Percentiles rank a stretch among this genome's conserved stretches.
Evolutionary conservation across 2,797 vertebrate species (phyloP).

Genomic region (Poeciliopsis infans): DNA sequence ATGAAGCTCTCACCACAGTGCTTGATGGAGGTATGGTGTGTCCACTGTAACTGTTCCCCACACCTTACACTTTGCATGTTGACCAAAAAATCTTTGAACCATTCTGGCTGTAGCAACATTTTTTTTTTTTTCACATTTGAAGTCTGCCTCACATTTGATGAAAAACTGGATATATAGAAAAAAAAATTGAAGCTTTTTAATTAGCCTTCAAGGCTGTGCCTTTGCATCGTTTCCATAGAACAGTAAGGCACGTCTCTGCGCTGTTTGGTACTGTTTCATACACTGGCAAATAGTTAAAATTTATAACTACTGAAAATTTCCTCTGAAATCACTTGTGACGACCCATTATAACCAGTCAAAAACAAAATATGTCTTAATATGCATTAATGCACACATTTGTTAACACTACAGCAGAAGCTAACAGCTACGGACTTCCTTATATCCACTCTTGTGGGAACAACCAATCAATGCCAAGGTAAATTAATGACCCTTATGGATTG

Average conservation of each 20-base stretch:
- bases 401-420: not conserved
- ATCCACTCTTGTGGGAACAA: not conserved
- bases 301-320: too few relatives aligned
- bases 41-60: not conserved
- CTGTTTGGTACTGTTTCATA: too few relatives aligned
- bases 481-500: not conserved
- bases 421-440: not conserved
- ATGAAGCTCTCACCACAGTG: not conserved
- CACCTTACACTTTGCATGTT: not conserved
- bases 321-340: too few relatives aligned
- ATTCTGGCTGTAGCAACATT: not conserved
- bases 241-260: too few relatives aligned
- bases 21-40: not conserved
- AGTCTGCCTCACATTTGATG: not conserved
- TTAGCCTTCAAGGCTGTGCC: too few relatives aligned
- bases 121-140: not conserved
- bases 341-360: too few relatives aligned
- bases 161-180: not conserved
- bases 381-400: too few relatives aligned
- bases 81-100: not conserved
- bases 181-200: not conserved
- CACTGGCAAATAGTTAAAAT: too few relatives aligned
- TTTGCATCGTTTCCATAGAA: too few relatives aligned
- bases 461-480: not conserved
- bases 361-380: too few relatives aligned